These are phyloP conservation scores for Dromas ardeola DNA, from an alignment of 2,113 vertebrate genomes.

Conservation along the genomic window DNA sequence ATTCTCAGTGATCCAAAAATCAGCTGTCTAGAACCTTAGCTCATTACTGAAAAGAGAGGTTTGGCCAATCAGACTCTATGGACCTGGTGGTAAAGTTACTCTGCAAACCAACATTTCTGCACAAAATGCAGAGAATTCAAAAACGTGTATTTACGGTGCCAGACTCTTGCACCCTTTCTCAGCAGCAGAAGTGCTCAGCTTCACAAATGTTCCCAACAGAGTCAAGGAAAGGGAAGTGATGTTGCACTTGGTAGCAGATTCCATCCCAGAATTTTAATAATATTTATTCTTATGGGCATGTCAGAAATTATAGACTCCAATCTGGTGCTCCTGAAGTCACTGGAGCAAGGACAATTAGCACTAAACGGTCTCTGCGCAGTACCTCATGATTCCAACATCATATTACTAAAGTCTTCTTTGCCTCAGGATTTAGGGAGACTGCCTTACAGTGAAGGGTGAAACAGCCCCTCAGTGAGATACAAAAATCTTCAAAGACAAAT, in stretches of 20 bases:
- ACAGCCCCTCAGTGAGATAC: neutral
- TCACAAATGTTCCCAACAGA: neutral
- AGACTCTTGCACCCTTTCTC: neutral
- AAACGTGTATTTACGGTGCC: neutral
- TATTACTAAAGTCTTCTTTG: neutral
- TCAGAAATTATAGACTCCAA: neutral
- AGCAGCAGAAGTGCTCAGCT: neutral
- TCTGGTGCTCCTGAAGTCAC: neutral
- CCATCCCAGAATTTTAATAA: neutral
- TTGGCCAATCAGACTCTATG: neutral
- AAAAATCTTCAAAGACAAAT: neutral
- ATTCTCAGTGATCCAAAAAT: neutral
- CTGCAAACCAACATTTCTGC: neutral
- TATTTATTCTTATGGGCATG: neutral
- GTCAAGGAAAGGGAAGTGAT: neutral
- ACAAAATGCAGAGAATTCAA: neutral
- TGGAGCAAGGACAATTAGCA: neutral
- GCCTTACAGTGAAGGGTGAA: neutral
- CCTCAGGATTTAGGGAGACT: neutral
- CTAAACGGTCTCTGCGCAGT: neutral
- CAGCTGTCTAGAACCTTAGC: neutral
- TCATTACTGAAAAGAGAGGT: neutral
- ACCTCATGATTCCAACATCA: neutral
- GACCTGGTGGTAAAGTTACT: neutral
- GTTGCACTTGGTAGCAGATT: neutral